phyloP scores from a whole-genome alignment of 2,113 vertebrate species.

The Meles meles region DNA sequence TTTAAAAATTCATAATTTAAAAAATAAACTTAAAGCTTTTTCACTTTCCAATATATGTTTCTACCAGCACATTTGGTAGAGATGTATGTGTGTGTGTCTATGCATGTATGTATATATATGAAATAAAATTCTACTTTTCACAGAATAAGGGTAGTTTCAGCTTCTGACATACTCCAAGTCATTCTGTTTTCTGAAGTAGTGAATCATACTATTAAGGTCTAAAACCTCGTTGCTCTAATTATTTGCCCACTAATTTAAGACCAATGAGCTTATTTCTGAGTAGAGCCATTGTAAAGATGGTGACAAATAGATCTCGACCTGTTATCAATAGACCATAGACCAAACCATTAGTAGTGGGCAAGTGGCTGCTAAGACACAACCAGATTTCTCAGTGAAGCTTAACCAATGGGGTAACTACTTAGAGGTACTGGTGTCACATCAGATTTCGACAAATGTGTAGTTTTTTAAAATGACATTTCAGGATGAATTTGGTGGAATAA shows the following conservation, averaged over 20 bases:
- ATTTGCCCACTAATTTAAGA: constrained; percentile 24
- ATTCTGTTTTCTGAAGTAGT: not conserved
- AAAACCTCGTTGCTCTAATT: constrained; percentile 9
- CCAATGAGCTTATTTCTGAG: not conserved
- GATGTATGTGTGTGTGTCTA: not conserved
- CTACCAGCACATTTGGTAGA: not conserved
- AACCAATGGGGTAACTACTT: not conserved
- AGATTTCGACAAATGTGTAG: not conserved
- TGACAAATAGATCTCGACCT: constrained; percentile 28
- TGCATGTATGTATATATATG: not conserved
- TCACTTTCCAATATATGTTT: not conserved
- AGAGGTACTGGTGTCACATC: not conserved
- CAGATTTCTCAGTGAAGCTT: not conserved
- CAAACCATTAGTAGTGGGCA: not conserved
- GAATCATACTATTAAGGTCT: not conserved
- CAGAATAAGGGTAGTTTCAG: not conserved
- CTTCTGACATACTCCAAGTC: not conserved
- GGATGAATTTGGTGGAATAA: not conserved
- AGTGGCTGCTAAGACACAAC: not conserved
- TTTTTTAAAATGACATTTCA: not conserved
- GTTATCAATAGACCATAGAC: not conserved
- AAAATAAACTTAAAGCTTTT: not conserved
- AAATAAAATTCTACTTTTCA: not conserved
- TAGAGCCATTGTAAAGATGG: not conserved
- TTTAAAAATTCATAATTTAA: not conserved